Conservation (phyloP, 2,888 invertebrate genomes). For the Ectropis crepuscularia region DNA sequence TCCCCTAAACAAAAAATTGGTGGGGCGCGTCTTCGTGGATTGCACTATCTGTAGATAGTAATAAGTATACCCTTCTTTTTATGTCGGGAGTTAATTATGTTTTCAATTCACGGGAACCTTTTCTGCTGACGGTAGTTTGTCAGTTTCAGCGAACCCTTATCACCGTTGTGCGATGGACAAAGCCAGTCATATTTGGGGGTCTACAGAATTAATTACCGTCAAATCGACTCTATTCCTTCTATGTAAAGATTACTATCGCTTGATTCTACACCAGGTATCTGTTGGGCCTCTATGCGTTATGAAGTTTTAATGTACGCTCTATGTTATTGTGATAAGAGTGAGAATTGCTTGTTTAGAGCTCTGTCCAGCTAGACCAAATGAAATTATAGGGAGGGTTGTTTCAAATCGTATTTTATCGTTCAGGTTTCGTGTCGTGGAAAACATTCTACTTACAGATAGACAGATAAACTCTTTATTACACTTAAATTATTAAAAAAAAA, state of each 20-base stretch:
- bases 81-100: background rate
- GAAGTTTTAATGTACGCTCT: background rate
- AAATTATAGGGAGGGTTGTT: slow-evolving; percentile 1
- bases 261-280: background rate
- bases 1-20: too few relatives aligned
- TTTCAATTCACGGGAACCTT: background rate
- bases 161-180: slow-evolving; percentile 19
- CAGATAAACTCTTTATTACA: too few relatives aligned
- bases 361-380: slow-evolving; percentile 11
- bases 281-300: background rate
- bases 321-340: background rate
- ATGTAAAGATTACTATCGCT: slow-evolving; percentile 4
- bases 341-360: background rate
- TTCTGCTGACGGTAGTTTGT: slow-evolving; percentile 14
- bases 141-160: slow-evolving; percentile 20
- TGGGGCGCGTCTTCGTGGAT: too few relatives aligned
- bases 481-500: too few relatives aligned
- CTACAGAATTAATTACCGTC: background rate
- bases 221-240: slow-evolving; percentile 7
- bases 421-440: background rate
- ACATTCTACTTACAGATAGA: too few relatives aligned
- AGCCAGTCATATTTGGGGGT: slow-evolving; percentile 21
- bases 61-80: too few relatives aligned
- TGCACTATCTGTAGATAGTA: too few relatives aligned
- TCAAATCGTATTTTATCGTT: background rate